Percentiles rank a stretch among this genome's conserved stretches.
Conservation (phyloP, 2,797 vertebrate genomes). For the Sciurus carolinensis region DNA sequence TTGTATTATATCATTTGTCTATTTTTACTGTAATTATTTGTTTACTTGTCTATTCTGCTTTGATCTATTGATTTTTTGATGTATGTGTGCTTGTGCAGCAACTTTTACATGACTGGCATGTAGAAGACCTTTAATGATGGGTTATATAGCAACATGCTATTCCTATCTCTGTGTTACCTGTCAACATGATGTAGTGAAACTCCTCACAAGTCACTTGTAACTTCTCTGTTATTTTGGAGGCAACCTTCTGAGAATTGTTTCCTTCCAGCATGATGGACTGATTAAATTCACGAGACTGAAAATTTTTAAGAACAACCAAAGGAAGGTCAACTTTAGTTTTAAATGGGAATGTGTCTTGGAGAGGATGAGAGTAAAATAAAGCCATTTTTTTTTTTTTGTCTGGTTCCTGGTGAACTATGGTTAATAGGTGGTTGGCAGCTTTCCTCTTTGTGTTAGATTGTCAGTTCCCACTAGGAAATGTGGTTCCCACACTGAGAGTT, state of each 20-base stretch:
- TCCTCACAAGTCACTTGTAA: conserved; percentile 11
- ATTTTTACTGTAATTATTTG: not conserved
- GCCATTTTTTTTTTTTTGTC: conserved; percentile 5
- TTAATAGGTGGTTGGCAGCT: not conserved
- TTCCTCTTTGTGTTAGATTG: conserved; percentile 17
- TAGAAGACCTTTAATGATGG: not conserved
- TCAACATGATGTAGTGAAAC: conserved; percentile 47
- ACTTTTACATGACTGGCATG: not conserved
- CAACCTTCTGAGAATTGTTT: conserved; percentile 39
- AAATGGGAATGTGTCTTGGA: conserved; percentile 32
- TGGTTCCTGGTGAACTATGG: not conserved
- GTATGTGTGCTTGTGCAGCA: too few relatives aligned
- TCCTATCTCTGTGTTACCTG: not conserved
- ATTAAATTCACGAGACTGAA: conserved; percentile 4
- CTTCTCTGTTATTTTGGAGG: conserved; percentile 7
- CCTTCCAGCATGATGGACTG: not conserved
- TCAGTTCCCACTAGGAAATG: conserved; percentile 19
- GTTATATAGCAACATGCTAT: not conserved
- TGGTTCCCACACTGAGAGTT: not conserved
- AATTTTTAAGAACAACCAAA: conserved; percentile 46
- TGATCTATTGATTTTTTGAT: not conserved
- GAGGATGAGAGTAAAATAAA: not conserved
- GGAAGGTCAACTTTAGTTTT: conserved; percentile 39
- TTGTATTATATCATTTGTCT: not conserved
- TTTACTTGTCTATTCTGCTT: not conserved